These are phyloP conservation scores for Scolanthus callimorphus DNA, from an alignment of 92 coral and sea anemone species.

Conservation along the genomic window DNA sequence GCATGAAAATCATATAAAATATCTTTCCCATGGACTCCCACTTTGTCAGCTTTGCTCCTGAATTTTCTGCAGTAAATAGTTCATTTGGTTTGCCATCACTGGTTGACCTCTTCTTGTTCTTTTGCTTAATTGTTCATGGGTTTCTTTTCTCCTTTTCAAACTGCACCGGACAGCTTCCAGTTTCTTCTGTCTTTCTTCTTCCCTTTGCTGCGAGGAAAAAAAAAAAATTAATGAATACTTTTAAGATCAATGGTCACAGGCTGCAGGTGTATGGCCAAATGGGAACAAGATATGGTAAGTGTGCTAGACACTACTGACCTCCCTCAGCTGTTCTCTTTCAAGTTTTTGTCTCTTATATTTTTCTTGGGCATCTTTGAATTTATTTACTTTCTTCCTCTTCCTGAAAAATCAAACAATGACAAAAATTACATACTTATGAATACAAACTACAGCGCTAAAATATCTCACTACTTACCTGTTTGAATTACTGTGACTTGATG, in stretches of 20 bases:
- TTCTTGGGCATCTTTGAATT: conserved; percentile 48
- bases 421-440: no score
- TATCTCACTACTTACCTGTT: no score
- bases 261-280: not conserved
- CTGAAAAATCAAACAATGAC: conserved; percentile 2
- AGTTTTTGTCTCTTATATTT: conserved; percentile 57
- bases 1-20: no score
- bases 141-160: conserved; percentile 60
- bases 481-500: no score
- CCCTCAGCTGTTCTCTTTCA: conserved; percentile 49
- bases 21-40: no score
- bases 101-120: conserved; percentile 88
- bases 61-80: conserved; percentile 69
- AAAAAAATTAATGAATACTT: no score
- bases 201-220: conserved; percentile 48
- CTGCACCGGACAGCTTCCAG: conserved; percentile 56
- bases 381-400: conserved; percentile 31
- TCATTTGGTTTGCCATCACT: conserved; percentile 88
- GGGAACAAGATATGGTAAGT: not conserved
- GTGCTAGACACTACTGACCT: conserved; percentile 21
- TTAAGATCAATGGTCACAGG: not conserved
- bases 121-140: conserved; percentile 48
- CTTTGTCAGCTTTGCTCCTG: conserved; percentile 18
- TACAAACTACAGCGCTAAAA: no score
- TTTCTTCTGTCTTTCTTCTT: conserved; percentile 51